A percentile compares a stretch with the other conserved stretches of the same genome.
phyloP scores from a whole-genome alignment of 1,140 invertebrate species.

The Achroia grisella region DNA sequence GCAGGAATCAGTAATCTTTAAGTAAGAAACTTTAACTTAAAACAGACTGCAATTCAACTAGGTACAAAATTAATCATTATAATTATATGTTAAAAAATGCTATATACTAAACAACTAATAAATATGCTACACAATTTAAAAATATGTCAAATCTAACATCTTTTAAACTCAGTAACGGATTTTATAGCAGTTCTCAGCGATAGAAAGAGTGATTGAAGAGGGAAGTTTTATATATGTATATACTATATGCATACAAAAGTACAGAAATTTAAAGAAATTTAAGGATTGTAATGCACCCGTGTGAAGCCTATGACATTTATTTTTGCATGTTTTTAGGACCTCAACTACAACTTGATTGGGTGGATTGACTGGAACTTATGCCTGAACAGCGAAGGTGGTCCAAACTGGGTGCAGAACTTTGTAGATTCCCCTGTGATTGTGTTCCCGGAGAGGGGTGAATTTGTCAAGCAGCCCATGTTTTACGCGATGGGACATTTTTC shows the following conservation, averaged over 20 bases:
- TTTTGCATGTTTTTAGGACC: slow-evolving; percentile 64
- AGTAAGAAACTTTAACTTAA: too few species aligned
- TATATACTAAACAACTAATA: too few species aligned
- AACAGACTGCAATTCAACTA: too few species aligned
- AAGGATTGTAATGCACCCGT: not conserved
- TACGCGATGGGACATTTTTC: slow-evolving; percentile 89
- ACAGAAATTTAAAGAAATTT: not conserved
- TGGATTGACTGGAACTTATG: slow-evolving; percentile 93
- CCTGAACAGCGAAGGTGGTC: slow-evolving; percentile 82
- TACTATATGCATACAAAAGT: not conserved
- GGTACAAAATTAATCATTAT: too few species aligned
- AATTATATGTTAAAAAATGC: too few species aligned
- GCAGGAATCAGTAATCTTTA: too few species aligned
- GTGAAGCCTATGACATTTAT: not conserved
- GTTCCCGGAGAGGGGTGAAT: slow-evolving; percentile 75
- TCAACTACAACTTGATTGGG: slow-evolving; percentile 78
- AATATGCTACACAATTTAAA: too few species aligned
- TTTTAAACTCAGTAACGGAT: too few species aligned
- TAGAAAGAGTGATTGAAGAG: too few species aligned
- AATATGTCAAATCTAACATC: too few species aligned
- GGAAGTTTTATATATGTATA: too few species aligned
- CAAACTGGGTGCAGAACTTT: slow-evolving; percentile 77
- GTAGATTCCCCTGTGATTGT: slow-evolving; percentile 86
- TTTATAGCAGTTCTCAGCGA: too few species aligned
- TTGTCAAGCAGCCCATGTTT: slow-evolving; percentile 90